These are phyloP conservation scores for Caenorhabditis wallacei DNA, from an alignment of 2,888 invertebrate genomes.

Conservation along the genomic window DNA sequence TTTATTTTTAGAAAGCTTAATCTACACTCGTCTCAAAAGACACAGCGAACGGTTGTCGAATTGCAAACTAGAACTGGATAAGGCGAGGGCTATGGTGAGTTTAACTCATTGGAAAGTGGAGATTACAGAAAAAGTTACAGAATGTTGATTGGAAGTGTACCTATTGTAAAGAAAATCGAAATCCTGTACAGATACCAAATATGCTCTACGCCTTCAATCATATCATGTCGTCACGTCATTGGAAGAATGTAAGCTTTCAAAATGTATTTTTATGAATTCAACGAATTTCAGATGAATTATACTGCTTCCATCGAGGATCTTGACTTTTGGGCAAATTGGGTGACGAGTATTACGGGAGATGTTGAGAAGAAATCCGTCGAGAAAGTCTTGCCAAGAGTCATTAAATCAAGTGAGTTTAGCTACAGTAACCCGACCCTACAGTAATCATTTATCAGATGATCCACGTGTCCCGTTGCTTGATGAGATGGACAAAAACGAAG, in stretches of 20 bases:
- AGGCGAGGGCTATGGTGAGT: not conserved
- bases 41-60: not conserved
- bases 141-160: slow-evolving; percentile 1
- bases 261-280: too few relatives aligned
- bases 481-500: not conserved
- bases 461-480: not conserved
- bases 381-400: too few relatives aligned
- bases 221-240: not conserved
- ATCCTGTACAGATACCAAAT: not conserved
- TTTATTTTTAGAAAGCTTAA: not conserved
- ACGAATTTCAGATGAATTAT: not conserved
- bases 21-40: not conserved
- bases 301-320: not conserved
- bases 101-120: too few relatives aligned
- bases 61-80: not conserved
- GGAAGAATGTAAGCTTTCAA: not conserved
- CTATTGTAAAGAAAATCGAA: not conserved
- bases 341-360: not conserved
- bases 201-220: not conserved
- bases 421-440: not conserved
- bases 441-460: not conserved
- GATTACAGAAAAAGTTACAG: not conserved
- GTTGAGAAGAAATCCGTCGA: not conserved
- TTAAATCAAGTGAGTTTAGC: not conserved
- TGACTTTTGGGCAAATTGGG: not conserved